Percentiles rank a stretch among this genome's conserved stretches.
phyloP scores from a whole-genome alignment of 2,113 vertebrate species.

The Channa argus region DNA sequence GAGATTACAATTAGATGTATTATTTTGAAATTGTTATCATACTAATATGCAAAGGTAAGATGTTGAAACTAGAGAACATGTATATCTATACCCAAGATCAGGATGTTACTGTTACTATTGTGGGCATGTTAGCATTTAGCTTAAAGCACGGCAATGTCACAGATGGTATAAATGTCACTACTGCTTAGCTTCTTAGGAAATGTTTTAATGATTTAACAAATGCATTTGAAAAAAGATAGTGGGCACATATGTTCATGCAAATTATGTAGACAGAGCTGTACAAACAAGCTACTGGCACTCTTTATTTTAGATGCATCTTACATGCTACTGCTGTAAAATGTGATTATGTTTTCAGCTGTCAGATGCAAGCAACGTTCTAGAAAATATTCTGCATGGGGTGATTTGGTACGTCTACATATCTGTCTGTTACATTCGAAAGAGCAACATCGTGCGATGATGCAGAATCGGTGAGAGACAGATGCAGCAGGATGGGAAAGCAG shows the following conservation, averaged over 20 bases:
- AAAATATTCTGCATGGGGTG: neutral
- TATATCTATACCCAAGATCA: too few species aligned
- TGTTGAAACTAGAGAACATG: too few species aligned
- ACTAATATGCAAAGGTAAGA: too few species aligned
- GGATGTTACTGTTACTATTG: too few species aligned
- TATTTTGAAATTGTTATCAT: too few species aligned
- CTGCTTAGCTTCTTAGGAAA: neutral
- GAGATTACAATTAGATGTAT: too few species aligned
- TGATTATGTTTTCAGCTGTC: neutral
- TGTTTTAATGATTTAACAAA: too few species aligned
- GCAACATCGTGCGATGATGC: neutral
- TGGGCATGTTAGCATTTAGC: too few species aligned
- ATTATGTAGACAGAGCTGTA: neutral
- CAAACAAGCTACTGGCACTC: neutral
- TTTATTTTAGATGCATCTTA: neutral
- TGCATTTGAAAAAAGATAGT: neutral
- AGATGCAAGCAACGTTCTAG: neutral
- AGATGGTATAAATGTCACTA: neutral
- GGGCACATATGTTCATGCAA: neutral
- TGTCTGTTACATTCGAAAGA: neutral
- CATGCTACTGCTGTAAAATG: neutral
- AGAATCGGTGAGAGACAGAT: neutral
- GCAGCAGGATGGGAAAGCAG: neutral
- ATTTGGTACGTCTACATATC: neutral
- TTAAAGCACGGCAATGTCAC: too few species aligned